These are phyloP conservation scores for Geotrypetes seraphini DNA, from an alignment of 2,797 vertebrate species.

Conservation along the genomic window DNA sequence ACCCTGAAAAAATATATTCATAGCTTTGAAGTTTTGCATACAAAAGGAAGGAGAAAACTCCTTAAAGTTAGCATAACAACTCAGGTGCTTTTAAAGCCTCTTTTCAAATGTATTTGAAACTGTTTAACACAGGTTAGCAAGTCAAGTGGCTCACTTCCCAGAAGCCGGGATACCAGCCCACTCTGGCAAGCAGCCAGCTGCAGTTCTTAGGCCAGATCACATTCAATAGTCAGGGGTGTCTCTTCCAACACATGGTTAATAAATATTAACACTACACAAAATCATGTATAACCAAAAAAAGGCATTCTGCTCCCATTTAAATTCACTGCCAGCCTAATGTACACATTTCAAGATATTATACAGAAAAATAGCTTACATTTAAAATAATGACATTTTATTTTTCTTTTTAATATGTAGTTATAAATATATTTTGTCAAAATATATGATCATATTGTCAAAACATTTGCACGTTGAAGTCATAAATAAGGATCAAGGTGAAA, in stretches of 20 bases:
- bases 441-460: constrained; percentile 99
- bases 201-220: not conserved
- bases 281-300: constrained; percentile 7
- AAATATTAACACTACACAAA: constrained; percentile 8
- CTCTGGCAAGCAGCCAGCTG: not conserved
- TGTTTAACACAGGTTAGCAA: constrained; percentile 27
- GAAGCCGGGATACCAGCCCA: not conserved
- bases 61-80: constrained; percentile 37
- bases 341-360: constrained; percentile 58
- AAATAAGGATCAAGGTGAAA: constrained; percentile 90
- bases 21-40: constrained; percentile 37
- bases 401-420: constrained; percentile 92
- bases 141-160: constrained; percentile 20
- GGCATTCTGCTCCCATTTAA: constrained; percentile 66
- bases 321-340: constrained; percentile 68
- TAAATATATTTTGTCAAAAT: constrained; percentile 99
- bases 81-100: constrained; percentile 33
- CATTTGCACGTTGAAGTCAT: constrained; percentile 96
- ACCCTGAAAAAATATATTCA: constrained; percentile 1
- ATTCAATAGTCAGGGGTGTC: not conserved
- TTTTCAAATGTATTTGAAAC: constrained; percentile 37
- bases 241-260: constrained; percentile 2
- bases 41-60: constrained; percentile 23
- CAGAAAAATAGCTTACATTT: constrained; percentile 66
- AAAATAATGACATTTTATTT: constrained; percentile 98